Conservation (phyloP, 2,888 invertebrate species). For the Xestoiulus laeticollis region DNA sequence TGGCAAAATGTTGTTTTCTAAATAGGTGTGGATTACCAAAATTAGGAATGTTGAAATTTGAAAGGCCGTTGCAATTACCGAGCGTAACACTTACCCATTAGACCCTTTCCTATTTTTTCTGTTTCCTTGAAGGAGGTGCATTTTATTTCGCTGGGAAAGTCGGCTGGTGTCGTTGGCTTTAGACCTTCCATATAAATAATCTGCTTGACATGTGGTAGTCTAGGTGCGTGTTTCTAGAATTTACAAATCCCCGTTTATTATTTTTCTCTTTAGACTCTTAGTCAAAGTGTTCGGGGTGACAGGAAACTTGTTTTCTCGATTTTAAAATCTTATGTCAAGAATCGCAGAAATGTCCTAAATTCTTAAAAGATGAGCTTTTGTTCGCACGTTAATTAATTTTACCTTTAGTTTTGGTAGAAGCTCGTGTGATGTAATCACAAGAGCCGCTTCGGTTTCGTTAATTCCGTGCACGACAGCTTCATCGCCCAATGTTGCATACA, state of each 20-base stretch:
- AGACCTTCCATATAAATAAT: conserved; percentile 89
- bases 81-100: conserved; percentile 56
- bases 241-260: no score
- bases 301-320: no score
- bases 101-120: conserved; percentile 68
- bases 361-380: background rate
- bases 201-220: conserved; percentile 69
- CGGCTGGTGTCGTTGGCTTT: conserved; percentile 63
- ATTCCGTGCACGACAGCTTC: conserved; percentile 97
- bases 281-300: no score
- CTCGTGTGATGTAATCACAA: conserved; percentile 92
- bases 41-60: background rate
- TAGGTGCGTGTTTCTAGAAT: conserved; percentile 68
- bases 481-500: conserved; percentile 96
- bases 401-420: conserved; percentile 84
- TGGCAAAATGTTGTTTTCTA: conserved; percentile 13
- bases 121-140: conserved; percentile 80
- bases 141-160: conserved; percentile 74
- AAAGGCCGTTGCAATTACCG: background rate
- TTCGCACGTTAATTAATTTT: conserved; percentile 45
- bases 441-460: conserved; percentile 93
- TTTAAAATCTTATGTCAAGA: no score
- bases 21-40: background rate
- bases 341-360: no score
- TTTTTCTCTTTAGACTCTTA: no score